Percentiles rank a stretch among this genome's conserved stretches.
These are phyloP conservation scores for Microcebus griseorufus DNA, from an alignment of 2,113 vertebrate species.

Conservation along the genomic window DNA sequence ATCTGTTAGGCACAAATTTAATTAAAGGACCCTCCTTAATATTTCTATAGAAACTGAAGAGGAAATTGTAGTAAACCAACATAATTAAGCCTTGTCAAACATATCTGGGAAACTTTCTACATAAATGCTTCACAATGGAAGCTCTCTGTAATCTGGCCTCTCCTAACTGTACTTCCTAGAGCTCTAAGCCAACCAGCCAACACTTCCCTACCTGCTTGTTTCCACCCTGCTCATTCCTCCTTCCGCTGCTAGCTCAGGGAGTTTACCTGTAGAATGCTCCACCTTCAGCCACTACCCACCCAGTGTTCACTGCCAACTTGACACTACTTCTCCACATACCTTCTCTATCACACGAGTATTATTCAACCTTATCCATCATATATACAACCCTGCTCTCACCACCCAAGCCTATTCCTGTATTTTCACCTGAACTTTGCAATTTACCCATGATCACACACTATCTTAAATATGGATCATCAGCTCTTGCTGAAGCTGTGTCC, in stretches of 20 bases:
- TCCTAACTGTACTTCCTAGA: not conserved
- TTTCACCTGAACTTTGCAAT: not conserved
- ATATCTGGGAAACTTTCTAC: not conserved
- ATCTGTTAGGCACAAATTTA: not conserved
- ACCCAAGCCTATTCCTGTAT: not conserved
- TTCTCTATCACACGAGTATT: not conserved
- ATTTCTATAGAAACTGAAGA: not conserved
- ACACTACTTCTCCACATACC: not conserved
- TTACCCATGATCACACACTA: not conserved
- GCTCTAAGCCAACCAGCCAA: too few relatives aligned
- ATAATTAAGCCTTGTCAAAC: not conserved
- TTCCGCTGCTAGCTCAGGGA: not conserved
- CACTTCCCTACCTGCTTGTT: not conserved
- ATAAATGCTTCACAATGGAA: not conserved
- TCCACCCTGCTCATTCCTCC: not conserved
- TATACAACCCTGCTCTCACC: not conserved
- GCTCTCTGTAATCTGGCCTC: not conserved
- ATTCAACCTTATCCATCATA: not conserved
- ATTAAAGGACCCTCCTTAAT: not conserved
- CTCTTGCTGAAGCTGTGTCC: not conserved
- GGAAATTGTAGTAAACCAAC: not conserved
- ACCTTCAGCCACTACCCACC: not conserved
- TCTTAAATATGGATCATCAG: not conserved
- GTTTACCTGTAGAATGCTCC: not conserved
- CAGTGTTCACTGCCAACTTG: not conserved